Evolutionary conservation across 2,888 invertebrate genomes (phyloP).

Genomic region (Diarsia brunnea): DNA sequence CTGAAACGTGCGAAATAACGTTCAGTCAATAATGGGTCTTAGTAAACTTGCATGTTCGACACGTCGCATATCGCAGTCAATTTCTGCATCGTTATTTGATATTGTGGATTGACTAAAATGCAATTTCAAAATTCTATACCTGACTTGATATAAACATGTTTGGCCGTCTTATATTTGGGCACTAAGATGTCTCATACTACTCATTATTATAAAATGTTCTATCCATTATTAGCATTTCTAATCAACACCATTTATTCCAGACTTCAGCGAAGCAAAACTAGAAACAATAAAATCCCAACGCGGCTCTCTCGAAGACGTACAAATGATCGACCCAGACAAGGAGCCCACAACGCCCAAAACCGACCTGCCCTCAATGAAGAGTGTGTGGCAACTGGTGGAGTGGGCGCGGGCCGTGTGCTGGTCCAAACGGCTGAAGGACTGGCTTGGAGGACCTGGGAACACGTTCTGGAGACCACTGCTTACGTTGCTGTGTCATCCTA

Average conservation of each 20-base stretch:
- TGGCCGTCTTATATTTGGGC: too few species aligned
- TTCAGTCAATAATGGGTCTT: not conserved
- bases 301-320: constrained; percentile 76
- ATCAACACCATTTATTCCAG: constrained; percentile 64
- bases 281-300: constrained; percentile 76
- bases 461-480: constrained; percentile 97
- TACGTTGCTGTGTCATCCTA: constrained; percentile 93
- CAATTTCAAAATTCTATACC: too few species aligned
- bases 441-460: constrained; percentile 96
- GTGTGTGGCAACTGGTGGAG: constrained; percentile 91
- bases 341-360: constrained; percentile 65
- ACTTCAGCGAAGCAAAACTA: constrained; percentile 83
- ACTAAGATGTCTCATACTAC: too few species aligned
- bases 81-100: too few species aligned
- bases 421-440: constrained; percentile 95
- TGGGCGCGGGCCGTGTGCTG: constrained; percentile 96
- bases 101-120: not conserved
- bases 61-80: not conserved
- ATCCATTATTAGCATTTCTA: too few species aligned
- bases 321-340: constrained; percentile 77
- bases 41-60: not conserved
- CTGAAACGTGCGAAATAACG: not conserved
- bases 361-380: constrained; percentile 79
- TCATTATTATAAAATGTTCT: too few species aligned
- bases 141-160: too few species aligned